These are phyloP conservation scores for Coecobrya sp. DNA, from an alignment of 2,888 invertebrate species.

Conservation along the genomic window DNA sequence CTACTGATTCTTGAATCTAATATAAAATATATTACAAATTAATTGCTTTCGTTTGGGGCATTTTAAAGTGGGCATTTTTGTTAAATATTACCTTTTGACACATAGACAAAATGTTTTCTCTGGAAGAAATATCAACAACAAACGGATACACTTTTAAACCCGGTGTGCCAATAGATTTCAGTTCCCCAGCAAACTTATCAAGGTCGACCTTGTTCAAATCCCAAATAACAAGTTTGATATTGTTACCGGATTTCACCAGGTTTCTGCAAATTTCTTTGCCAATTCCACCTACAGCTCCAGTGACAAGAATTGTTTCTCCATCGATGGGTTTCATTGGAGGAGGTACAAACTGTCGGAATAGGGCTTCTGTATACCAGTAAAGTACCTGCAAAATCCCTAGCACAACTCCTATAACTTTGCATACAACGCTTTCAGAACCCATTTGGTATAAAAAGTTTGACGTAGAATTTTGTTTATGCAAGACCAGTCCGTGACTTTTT, in stretches of 20 bases:
- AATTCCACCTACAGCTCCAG: conserved; percentile 92
- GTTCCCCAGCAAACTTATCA: conserved; percentile 88
- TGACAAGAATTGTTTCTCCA: conserved; percentile 74
- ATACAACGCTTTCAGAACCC: neutral
- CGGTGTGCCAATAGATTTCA: conserved; percentile 87
- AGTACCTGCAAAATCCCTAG: neutral
- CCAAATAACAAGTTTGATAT: conserved; percentile 91
- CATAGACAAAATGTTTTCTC: conserved; percentile 88
- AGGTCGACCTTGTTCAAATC: conserved; percentile 90
- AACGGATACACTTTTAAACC: conserved; percentile 88
- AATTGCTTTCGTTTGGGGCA: neutral
- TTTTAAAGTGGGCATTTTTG: neutral
- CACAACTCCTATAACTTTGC: neutral
- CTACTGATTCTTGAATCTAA: conserved; percentile 71
- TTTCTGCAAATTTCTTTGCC: conserved; percentile 91
- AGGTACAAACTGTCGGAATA: conserved; percentile 58
- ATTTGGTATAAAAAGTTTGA: too few relatives aligned
- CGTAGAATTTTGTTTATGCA: too few relatives aligned
- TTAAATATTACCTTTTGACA: conserved; percentile 39
- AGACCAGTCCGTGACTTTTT: too few relatives aligned
- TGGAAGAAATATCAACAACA: conserved; percentile 90
- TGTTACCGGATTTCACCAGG: conserved; percentile 88
- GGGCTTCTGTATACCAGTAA: conserved; percentile 61
- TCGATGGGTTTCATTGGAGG: conserved; percentile 70
- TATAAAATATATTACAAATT: neutral